These are phyloP conservation scores for Aphelenchoides fujianensis DNA, from an alignment of 1,140 invertebrate genomes.

Conservation along the genomic window DNA sequence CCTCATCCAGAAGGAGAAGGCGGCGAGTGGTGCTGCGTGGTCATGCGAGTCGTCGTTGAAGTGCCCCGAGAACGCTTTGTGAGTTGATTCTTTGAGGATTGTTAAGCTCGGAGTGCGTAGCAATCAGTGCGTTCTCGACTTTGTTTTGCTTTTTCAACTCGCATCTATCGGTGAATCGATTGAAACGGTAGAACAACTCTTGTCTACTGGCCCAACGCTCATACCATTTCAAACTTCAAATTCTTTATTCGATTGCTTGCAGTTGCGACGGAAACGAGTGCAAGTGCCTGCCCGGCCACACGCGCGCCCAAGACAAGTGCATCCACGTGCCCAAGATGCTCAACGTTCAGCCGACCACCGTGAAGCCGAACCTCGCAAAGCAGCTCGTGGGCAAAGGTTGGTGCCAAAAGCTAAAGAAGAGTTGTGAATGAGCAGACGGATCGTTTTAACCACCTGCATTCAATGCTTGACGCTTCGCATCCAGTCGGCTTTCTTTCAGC, in stretches of 20 bases:
- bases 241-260: background rate
- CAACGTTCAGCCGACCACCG: background rate
- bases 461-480: constrained; percentile 4
- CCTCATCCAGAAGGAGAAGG: background rate
- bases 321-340: constrained; percentile 6
- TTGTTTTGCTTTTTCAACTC: too few relatives aligned
- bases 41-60: constrained; percentile 40
- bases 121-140: too few relatives aligned
- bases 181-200: too few relatives aligned
- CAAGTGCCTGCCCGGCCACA: background rate
- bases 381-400: background rate
- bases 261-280: constrained; percentile 18
- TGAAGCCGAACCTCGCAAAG: background rate
- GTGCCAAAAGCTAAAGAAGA: too few relatives aligned
- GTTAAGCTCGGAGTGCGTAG: background rate
- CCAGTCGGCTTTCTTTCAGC: background rate
- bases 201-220: too few relatives aligned
- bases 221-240: constrained; percentile 4
- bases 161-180: too few relatives aligned
- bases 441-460: background rate
- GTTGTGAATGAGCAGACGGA: background rate
- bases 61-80: constrained; percentile 50
- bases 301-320: background rate
- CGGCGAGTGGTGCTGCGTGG: constrained; percentile 37
- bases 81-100: constrained; percentile 11